Conservation (phyloP, 2,113 vertebrate species). For the Aramus guarauna region DNA sequence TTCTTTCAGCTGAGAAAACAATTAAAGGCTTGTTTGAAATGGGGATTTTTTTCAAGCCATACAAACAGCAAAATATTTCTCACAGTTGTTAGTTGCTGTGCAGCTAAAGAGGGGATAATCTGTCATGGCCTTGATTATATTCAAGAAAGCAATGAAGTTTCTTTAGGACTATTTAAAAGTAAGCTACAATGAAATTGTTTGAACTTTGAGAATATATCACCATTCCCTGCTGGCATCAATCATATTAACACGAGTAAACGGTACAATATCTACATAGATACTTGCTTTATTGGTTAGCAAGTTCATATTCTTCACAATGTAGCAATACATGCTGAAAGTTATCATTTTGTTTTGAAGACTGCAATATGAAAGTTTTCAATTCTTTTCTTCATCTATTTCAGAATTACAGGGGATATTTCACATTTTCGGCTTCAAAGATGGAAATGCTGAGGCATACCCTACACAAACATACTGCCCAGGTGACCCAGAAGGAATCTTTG, state of each 20-base stretch:
- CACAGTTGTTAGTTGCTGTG: not conserved
- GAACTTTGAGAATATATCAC: not conserved
- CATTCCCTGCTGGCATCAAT: not conserved
- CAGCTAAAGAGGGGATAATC: not conserved
- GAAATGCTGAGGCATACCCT: not conserved
- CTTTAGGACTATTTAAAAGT: not conserved
- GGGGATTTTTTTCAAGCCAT: not conserved
- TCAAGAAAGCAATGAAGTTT: not conserved
- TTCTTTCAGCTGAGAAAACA: slow-evolving; percentile 9
- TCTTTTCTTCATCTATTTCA: not conserved
- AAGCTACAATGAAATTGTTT: not conserved
- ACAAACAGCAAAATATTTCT: not conserved
- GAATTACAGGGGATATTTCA: not conserved
- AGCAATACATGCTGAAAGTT: not conserved
- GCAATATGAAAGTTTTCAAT: not conserved
- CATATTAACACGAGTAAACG: not conserved
- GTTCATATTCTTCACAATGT: not conserved
- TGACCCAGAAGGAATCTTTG: not conserved
- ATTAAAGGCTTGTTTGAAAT: not conserved
- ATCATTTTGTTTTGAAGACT: not conserved
- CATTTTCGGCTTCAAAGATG: not conserved
- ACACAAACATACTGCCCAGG: not conserved
- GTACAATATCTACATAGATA: not conserved
- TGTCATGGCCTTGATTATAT: not conserved
- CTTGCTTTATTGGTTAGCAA: not conserved